phyloP scores from a whole-genome alignment of 2,888 invertebrate species.

The Mayetiola destructor region DNA sequence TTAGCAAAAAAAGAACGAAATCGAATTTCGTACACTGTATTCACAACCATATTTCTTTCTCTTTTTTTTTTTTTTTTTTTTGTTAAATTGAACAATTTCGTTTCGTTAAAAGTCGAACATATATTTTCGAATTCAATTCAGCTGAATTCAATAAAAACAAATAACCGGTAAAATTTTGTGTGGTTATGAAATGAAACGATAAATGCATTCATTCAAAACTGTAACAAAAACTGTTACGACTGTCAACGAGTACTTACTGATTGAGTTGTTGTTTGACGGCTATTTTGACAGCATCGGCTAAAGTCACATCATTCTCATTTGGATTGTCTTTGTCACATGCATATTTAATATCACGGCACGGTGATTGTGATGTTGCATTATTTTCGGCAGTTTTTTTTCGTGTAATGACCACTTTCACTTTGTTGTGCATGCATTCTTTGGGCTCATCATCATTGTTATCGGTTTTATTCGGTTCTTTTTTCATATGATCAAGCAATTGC shows the following conservation, averaged over 20 bases:
- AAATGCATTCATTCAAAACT: neutral
- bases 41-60: neutral
- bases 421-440: neutral
- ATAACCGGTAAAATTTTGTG: neutral
- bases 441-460: neutral
- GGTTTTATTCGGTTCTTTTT: neutral
- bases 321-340: constrained; percentile 1
- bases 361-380: neutral
- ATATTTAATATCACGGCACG: neutral
- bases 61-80: neutral
- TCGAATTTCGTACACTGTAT: too few relatives aligned
- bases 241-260: constrained; percentile 15
- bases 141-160: too few relatives aligned
- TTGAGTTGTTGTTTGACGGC: constrained; percentile 18
- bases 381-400: neutral
- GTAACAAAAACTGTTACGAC: neutral
- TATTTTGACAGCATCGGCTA: constrained; percentile 18
- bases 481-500: neutral
- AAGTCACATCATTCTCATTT: neutral
- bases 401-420: neutral
- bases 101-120: neutral
- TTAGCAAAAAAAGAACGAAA: too few relatives aligned
- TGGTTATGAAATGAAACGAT: constrained; percentile 11
- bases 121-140: too few relatives aligned
- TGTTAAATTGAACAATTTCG: too few relatives aligned